Evolutionary conservation across 2,113 vertebrate species (phyloP).

Genomic region (Mugil cephalus): DNA sequence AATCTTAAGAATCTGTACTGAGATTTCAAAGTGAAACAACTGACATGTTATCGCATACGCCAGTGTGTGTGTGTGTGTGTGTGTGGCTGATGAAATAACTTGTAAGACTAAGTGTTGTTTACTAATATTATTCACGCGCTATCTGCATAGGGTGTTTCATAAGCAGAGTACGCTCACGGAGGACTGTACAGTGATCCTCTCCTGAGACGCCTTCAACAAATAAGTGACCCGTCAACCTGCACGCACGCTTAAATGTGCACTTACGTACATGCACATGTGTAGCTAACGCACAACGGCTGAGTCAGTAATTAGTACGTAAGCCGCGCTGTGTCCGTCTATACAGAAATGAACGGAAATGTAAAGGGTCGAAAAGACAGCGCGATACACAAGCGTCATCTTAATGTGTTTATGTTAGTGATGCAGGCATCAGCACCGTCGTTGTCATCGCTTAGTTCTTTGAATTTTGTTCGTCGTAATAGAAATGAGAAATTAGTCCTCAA

Average conservation of each 20-base stretch:
- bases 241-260: neutral
- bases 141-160: conserved; percentile 35
- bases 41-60: conserved; percentile 36
- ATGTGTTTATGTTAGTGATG: too few species aligned
- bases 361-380: too few species aligned
- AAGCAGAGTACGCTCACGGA: neutral
- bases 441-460: too few species aligned
- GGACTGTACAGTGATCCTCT: neutral
- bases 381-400: too few species aligned
- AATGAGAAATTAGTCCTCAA: too few species aligned
- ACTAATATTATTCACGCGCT: conserved; percentile 42
- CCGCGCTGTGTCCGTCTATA: conserved; percentile 11
- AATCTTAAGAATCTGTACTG: conserved; percentile 6
- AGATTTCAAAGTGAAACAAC: conserved; percentile 27
- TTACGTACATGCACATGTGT: neutral
- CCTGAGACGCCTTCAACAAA: neutral
- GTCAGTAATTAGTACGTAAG: conserved; percentile 20
- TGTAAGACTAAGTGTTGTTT: conserved; percentile 68
- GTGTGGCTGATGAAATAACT: conserved; percentile 72
- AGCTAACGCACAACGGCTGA: neutral
- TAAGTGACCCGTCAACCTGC: neutral
- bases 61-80: conserved; percentile 36
- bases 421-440: too few species aligned
- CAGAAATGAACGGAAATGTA: neutral
- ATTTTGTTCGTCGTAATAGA: too few species aligned